A percentile compares a stretch with the other conserved stretches of the same genome.
phyloP scores from a whole-genome alignment of 2,797 vertebrate genomes.

The Dallia pectoralis region DNA sequence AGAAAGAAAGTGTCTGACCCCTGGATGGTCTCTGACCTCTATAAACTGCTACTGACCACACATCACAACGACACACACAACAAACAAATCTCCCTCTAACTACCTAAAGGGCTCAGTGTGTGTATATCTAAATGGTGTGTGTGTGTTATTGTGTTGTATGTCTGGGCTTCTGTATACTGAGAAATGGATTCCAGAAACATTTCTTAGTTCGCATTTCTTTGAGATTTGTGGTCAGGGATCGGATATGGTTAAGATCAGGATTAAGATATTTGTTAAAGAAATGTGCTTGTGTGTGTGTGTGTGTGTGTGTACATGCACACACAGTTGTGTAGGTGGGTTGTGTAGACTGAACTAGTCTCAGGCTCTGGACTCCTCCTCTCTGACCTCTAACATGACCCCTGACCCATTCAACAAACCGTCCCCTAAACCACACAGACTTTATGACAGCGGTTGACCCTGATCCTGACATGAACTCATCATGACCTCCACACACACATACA shows the following conservation, averaged over 20 bases:
- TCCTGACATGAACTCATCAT: slow-evolving; percentile 56
- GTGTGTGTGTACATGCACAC: too few species aligned
- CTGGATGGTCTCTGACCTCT: slow-evolving; percentile 9
- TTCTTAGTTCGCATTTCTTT: too few species aligned
- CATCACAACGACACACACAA: slow-evolving; percentile 4
- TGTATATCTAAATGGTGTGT: slow-evolving; percentile 4
- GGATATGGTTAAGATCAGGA: neutral
- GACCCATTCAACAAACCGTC: slow-evolving; percentile 60
- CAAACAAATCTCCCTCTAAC: neutral
- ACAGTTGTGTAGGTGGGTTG: slow-evolving; percentile 70
- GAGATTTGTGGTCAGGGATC: too few species aligned
- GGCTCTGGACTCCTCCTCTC: slow-evolving; percentile 49
- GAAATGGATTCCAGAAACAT: too few species aligned
- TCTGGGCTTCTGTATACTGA: neutral
- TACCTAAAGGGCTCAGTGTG: neutral
- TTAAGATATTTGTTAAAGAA: neutral
- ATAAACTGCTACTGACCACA: slow-evolving; percentile 11
- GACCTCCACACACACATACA: slow-evolving; percentile 8
- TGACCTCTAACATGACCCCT: slow-evolving; percentile 45
- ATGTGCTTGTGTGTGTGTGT: slow-evolving; percentile 7
- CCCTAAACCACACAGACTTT: slow-evolving; percentile 55
- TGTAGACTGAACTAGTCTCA: slow-evolving; percentile 51
- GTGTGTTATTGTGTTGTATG: slow-evolving; percentile 1
- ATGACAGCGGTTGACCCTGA: slow-evolving; percentile 67
- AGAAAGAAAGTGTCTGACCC: slow-evolving; percentile 9